These are phyloP conservation scores for Acromyrmex echinatior DNA, from an alignment of 1,140 invertebrate species.

Conservation along the genomic window DNA sequence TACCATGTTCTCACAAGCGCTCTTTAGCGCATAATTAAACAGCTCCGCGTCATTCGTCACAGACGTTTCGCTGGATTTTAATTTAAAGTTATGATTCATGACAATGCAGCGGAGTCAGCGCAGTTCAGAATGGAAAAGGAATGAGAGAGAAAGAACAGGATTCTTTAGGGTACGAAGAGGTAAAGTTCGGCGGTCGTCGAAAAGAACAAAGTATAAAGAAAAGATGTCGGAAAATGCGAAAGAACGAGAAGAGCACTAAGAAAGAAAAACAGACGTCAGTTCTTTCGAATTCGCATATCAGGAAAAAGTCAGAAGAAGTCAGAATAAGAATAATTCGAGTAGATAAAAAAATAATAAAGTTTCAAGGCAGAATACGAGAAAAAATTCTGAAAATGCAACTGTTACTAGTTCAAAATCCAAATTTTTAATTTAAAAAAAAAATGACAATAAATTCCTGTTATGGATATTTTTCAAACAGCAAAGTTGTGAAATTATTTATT, in stretches of 20 bases:
- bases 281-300: constrained; percentile 10
- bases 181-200: neutral
- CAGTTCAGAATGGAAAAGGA: neutral
- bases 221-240: constrained; percentile 4
- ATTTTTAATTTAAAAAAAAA: constrained; percentile 3
- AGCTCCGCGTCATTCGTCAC: constrained; percentile 65
- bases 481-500: constrained; percentile 20
- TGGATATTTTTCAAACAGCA: neutral
- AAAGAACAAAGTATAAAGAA: constrained; percentile 30
- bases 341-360: constrained; percentile 9
- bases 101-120: constrained; percentile 13
- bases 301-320: constrained; percentile 43
- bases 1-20: neutral
- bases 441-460: neutral
- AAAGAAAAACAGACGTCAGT: constrained; percentile 20
- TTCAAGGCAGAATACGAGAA: neutral
- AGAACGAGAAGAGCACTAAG: constrained; percentile 9
- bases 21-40: constrained; percentile 66
- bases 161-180: neutral
- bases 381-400: neutral
- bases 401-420: neutral
- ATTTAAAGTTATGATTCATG: constrained; percentile 71
- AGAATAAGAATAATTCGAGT: constrained; percentile 58
- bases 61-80: constrained; percentile 57
- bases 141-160: neutral